These are phyloP conservation scores for Kradibia gibbosae DNA, from an alignment of 1,140 invertebrate species.

Conservation along the genomic window DNA sequence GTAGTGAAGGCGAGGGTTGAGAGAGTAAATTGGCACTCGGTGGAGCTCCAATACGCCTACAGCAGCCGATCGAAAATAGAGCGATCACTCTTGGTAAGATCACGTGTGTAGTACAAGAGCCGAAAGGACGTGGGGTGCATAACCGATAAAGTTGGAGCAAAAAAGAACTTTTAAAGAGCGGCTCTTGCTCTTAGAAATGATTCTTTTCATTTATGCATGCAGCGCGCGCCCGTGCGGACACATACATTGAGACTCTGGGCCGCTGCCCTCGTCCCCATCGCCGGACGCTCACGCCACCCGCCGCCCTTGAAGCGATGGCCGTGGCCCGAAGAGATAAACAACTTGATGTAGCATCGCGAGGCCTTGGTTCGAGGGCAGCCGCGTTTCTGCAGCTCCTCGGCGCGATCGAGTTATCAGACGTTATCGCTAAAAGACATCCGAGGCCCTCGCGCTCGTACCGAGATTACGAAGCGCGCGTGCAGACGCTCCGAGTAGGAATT, in stretches of 20 bases:
- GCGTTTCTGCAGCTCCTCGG: neutral
- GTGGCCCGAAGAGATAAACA: conserved; percentile 43
- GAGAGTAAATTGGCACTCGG: too few species aligned
- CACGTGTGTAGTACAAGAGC: conserved; percentile 24
- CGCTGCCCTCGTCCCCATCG: too few species aligned
- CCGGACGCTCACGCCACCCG: neutral
- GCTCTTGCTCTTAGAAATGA: conserved; percentile 24
- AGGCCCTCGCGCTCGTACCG: conserved; percentile 13
- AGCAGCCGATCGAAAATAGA: conserved; percentile 34
- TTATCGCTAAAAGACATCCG: conserved; percentile 47
- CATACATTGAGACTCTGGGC: too few species aligned
- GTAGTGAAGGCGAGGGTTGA: too few species aligned
- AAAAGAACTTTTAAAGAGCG: neutral
- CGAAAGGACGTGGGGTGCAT: neutral
- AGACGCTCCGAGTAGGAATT: neutral
- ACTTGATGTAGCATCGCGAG: conserved; percentile 42
- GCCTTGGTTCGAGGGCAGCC: conserved; percentile 5
- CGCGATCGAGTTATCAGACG: conserved; percentile 49
- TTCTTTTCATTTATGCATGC: conserved; percentile 39
- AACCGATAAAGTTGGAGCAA: neutral
- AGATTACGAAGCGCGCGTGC: conserved; percentile 22
- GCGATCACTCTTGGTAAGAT: conserved; percentile 40
- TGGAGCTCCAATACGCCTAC: too few species aligned
- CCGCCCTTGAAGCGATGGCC: conserved; percentile 36
- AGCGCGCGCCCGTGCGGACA: neutral